Conservation (phyloP, 2,888 invertebrate genomes). For the Crioceris asparagi region DNA sequence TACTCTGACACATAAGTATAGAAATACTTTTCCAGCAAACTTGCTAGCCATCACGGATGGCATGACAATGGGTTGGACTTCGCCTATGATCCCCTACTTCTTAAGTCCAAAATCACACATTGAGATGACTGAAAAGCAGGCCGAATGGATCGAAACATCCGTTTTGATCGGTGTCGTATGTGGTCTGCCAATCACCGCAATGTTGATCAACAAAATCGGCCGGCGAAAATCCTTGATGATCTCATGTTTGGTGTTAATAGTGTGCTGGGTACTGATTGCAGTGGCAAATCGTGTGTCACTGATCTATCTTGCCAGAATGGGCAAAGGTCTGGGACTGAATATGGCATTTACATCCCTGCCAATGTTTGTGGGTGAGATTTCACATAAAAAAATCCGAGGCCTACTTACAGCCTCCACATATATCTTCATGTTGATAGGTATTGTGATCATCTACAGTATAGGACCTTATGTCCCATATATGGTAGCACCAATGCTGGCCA, state of each 20-base stretch:
- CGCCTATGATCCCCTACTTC: conserved; percentile 33
- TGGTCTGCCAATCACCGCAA: conserved; percentile 26
- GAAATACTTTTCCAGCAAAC: conserved; percentile 34
- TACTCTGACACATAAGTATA: too few relatives aligned
- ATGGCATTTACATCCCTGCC: conserved; percentile 35
- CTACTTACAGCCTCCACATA: conserved; percentile 33
- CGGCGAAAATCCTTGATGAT: conserved; percentile 28
- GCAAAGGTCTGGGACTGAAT: conserved; percentile 34
- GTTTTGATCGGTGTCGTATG: conserved; percentile 20
- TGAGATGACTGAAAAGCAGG: conserved; percentile 23
- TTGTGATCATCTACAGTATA: conserved; percentile 28
- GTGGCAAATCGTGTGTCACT: conserved; percentile 22
- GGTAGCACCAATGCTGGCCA: conserved; percentile 22
- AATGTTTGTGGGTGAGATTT: conserved; percentile 36
- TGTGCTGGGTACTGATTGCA: conserved; percentile 30
- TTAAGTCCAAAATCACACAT: conserved; percentile 28
- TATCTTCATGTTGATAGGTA: conserved; percentile 33
- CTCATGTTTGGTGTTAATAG: conserved; percentile 24
- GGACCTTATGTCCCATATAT: conserved; percentile 24
- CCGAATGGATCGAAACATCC: conserved; percentile 25
- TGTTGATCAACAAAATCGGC: conserved; percentile 26
- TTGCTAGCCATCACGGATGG: conserved; percentile 35
- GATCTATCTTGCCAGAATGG: conserved; percentile 29
- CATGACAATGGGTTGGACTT: conserved; percentile 36
- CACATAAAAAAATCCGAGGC: conserved; percentile 34